Evolutionary conservation across 2,888 invertebrate genomes (phyloP), one percentile per base, ranked within the genome.

Genomic region (Drosophila parthenogenetica): DNA sequence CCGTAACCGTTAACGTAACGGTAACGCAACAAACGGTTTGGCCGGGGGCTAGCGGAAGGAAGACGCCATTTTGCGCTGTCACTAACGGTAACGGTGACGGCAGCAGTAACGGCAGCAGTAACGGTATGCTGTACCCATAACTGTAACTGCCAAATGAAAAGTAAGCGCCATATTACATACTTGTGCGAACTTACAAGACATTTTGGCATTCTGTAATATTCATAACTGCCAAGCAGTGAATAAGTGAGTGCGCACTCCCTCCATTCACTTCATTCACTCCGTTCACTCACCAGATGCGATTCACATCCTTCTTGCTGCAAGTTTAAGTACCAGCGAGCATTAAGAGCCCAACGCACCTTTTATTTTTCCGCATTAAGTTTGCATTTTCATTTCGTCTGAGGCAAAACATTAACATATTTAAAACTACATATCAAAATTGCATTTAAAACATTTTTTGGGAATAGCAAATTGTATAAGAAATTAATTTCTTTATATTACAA

Each of bases 191-290:
- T 87, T 78, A 74, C 82, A 82, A 84, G 82, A 87, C 74, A 81
- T 82, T 86, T 79, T 76, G 87, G 78, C 76, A 78, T 82, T 81
- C 81, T 81, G 84, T 58, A 84, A 84, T 87, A 82, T 84, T 87
- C 84, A 82, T 82, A 82, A 84, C 79, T 81, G 73, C 73, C 78
- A 61, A 16, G 58, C 73, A 61, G 61, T 69, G 76, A 75, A 79
- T 79, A 79, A 76, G 60, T 63, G 60, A 76, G 65, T 62, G 19
- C 39, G 49, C 25, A 46, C 39, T 53, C 14, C 32, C 13, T n/a
- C 35, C 25, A 2, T n/a, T 25, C 25, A 43, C 19, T 29, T 2
- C 25, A 46, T 32, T 53, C 16, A 39, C 13, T 16, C 35, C 25
- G 2, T n/a, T 25, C 22, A 43, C 19, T 61, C 59, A 19, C 45